These are phyloP conservation scores for Anguilla japonica DNA, from an alignment of 2,113 vertebrate species.

Conservation along the genomic window DNA sequence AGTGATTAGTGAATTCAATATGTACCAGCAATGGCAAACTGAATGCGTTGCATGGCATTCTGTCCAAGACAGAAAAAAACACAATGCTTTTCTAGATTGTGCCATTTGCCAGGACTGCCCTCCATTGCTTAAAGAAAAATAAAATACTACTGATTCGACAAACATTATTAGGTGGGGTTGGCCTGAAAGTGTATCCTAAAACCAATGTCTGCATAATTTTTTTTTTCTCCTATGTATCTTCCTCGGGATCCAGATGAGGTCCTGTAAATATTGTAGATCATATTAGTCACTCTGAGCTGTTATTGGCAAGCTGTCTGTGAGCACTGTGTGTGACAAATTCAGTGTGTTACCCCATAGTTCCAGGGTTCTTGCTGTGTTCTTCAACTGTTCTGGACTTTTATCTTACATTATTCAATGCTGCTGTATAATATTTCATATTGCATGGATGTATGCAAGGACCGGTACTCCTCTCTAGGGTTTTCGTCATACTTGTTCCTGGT, in stretches of 20 bases:
- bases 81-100: background rate
- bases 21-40: background rate
- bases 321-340: background rate
- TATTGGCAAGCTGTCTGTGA: background rate
- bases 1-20: background rate
- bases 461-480: no score
- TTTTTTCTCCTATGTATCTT: background rate
- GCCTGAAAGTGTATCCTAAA: background rate
- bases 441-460: background rate
- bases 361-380: background rate
- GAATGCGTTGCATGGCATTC: background rate
- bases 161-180: no score
- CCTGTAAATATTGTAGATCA: background rate
- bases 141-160: no score
- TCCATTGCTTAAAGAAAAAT: no score
- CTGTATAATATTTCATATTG: background rate
- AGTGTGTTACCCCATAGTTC: background rate
- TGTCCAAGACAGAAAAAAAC: background rate
- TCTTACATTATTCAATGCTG: background rate
- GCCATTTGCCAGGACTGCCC: no score
- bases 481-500: no score
- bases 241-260: background rate
- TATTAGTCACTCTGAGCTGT: background rate
- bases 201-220: background rate
- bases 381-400: background rate